Evolutionary conservation across 1,140 invertebrate genomes (phyloP), one percentile per base, ranked within the genome.

Genomic region (Drosophila albomicans): DNA sequence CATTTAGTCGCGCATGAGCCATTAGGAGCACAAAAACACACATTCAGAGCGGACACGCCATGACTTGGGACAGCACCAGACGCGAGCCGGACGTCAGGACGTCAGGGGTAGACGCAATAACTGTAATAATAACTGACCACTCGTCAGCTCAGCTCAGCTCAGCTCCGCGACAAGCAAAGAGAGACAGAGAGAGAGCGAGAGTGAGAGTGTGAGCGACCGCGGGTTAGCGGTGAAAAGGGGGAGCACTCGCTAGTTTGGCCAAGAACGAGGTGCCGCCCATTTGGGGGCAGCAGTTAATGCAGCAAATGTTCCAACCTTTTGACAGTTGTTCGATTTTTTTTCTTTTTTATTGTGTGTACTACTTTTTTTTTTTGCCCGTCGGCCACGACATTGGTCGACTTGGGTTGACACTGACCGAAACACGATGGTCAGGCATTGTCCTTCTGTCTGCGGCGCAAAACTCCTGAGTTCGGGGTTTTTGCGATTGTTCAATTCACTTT

Each of bases 351-450:
- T 54, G 7, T 49, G 8, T 25, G 8, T 15, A 30, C 30, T 6
- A 32, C n/a, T 57, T 48, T 48, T 32, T 48, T 32, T 58, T 25
- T 51, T 8, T 70, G 54, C 43, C 20, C 43, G 16, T 5, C 45
- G 52, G 35, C 77, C 67, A 57, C 79, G 75, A 70, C 68, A 74
- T 71, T 69, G 82, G 75, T 38, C 35, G 35, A 8, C 35, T 32
- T 8, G 32, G 75, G 70, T 81, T 85, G 81, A 86, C 82, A 85
- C 69, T 85, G 81, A 85, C 81, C 81, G 75, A 28, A 38, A 13
- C 51, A 8, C 20, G n/a, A 20, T 11, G 46, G 56, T 28, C 35
- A 38, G 56, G 30, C 49, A 65, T 45, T 61, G 65, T 59, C 75
- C 45, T 54, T 46, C 61, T 54, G 38, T 45, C 8, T 25, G 28